Evolutionary conservation across 2,888 invertebrate species (phyloP).

Genomic region (Leptopterna dolabrata): DNA sequence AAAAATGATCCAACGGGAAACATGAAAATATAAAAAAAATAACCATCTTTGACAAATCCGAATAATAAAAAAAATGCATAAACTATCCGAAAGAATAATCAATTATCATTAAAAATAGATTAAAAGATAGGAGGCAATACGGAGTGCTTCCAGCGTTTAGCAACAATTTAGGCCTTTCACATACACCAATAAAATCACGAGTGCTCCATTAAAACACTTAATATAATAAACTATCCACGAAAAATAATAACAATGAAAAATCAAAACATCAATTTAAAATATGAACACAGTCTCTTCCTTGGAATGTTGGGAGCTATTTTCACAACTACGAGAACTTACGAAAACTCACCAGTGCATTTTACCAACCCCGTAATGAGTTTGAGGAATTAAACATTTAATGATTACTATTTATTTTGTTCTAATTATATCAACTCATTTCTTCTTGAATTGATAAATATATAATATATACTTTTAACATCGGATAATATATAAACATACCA

Average conservation of each 20-base stretch:
- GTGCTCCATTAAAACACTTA: constrained; percentile 45
- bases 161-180: constrained; percentile 44
- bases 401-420: background rate
- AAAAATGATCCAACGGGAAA: background rate
- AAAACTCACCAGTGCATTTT: background rate
- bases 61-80: constrained; percentile 8
- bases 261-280: constrained; percentile 31
- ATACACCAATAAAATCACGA: constrained; percentile 43
- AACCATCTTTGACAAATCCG: constrained; percentile 22
- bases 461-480: background rate
- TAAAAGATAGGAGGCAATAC: constrained; percentile 36
- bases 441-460: background rate
- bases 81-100: constrained; percentile 1
- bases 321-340: background rate
- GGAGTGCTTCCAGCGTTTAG: constrained; percentile 36
- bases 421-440: background rate
- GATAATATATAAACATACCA: background rate
- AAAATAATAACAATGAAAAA: constrained; percentile 7
- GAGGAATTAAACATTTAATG: background rate
- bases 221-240: constrained; percentile 46
- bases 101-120: background rate
- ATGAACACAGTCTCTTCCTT: constrained; percentile 52
- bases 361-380: background rate
- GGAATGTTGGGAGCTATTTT: constrained; percentile 47
- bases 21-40: background rate